Evolutionary conservation across 2,113 vertebrate genomes (phyloP).

Genomic region (Oreochromis aureus): DNA sequence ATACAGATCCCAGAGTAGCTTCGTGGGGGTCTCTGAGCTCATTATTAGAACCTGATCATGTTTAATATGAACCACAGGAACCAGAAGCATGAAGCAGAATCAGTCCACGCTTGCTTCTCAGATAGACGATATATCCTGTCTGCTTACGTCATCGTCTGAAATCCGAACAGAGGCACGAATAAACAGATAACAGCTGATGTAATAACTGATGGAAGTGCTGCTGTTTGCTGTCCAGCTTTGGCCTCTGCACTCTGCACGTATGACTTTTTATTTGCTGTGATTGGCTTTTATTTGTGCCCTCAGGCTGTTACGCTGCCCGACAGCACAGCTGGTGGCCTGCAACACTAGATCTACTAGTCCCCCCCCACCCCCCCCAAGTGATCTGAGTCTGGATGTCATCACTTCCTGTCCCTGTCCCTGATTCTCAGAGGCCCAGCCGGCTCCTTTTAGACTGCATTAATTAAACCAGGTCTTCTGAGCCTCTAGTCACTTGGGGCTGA

Average conservation of each 20-base stretch:
- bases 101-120: background rate
- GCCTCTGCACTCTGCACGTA: background rate
- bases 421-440: background rate
- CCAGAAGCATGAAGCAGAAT: background rate
- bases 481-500: background rate
- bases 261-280: background rate
- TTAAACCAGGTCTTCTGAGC: background rate
- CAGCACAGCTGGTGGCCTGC: background rate
- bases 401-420: background rate
- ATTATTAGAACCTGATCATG: background rate
- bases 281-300: background rate
- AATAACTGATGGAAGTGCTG: background rate
- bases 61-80: background rate
- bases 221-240: background rate
- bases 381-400: background rate
- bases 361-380: rapidly evolving
- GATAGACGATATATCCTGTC: background rate
- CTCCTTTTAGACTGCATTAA: background rate
- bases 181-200: background rate
- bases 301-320: background rate
- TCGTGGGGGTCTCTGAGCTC: background rate
- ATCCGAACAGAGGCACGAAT: rapidly evolving
- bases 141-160: rapidly evolving
- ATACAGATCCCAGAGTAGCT: background rate
- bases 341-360: rapidly evolving